Evolutionary conservation across 2,888 invertebrate species (phyloP).

Genomic region (Notocelia uddmanniana): DNA sequence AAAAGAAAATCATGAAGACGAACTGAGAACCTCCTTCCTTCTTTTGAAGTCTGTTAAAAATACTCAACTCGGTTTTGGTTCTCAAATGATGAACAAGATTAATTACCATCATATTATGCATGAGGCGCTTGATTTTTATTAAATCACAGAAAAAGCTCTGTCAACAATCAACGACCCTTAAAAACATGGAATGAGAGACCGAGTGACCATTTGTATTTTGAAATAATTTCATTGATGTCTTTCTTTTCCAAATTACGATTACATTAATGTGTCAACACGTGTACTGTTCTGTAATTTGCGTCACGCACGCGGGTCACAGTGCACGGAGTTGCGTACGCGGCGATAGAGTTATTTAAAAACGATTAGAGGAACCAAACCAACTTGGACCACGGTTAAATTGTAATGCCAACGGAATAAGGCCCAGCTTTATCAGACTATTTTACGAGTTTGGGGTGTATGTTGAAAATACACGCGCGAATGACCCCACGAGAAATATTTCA

Average conservation of each 20-base stretch:
- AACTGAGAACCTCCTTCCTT: too few species aligned
- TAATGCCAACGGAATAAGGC: background rate
- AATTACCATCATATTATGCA: too few species aligned
- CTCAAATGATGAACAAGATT: too few species aligned
- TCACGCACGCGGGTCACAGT: conserved; percentile 53
- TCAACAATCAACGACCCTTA: background rate
- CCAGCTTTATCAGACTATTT: background rate
- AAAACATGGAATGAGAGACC: background rate
- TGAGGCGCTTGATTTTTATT: too few species aligned
- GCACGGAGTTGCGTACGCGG: conserved; percentile 47
- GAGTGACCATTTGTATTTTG: background rate
- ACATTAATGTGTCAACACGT: conserved; percentile 41
- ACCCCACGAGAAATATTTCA: background rate
- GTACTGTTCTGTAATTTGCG: conserved; percentile 26
- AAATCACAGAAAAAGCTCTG: too few species aligned
- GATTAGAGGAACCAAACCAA: conserved; percentile 49
- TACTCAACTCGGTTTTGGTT: too few species aligned
- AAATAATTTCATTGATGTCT: conserved; percentile 3
- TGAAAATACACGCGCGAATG: background rate
- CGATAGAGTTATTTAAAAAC: conserved; percentile 57
- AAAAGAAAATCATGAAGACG: too few species aligned
- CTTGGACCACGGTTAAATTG: background rate
- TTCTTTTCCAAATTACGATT: conserved; percentile 26
- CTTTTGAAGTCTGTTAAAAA: too few species aligned
- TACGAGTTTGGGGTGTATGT: background rate